These are phyloP conservation scores for Sula dactylatra DNA, from an alignment of 2,113 vertebrate genomes.

Conservation along the genomic window DNA sequence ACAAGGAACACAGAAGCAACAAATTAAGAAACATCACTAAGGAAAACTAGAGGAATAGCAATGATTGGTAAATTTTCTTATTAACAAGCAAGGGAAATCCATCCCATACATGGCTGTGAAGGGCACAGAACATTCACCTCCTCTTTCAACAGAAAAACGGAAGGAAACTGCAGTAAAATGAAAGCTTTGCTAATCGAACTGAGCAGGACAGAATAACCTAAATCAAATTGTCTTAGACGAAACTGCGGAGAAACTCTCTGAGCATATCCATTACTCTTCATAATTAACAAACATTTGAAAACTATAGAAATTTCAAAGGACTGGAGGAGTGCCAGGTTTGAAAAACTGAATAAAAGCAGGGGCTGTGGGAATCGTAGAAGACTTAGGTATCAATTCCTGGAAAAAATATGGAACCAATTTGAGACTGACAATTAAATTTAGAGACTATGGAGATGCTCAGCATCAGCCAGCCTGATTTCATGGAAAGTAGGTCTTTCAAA, in stretches of 20 bases:
- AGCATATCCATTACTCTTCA: background rate
- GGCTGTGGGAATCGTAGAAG: background rate
- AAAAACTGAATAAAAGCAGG: background rate
- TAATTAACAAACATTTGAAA: conserved; percentile 39
- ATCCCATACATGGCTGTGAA: background rate
- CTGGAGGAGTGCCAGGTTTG: background rate
- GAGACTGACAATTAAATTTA: background rate
- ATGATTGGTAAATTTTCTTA: background rate
- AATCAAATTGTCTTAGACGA: background rate
- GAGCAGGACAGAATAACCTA: background rate
- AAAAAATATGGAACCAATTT: background rate
- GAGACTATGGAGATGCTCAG: background rate
- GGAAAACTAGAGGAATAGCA: background rate
- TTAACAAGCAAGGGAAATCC: background rate
- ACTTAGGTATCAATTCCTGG: background rate
- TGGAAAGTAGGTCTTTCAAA: background rate
- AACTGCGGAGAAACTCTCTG: background rate
- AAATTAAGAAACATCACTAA: background rate
- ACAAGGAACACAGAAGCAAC: background rate
- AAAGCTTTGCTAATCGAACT: background rate
- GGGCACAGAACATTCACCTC: background rate
- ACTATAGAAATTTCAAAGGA: background rate
- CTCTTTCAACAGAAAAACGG: background rate
- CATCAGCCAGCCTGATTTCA: background rate
- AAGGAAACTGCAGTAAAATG: background rate